Evolutionary conservation across 1,140 invertebrate genomes (phyloP), one percentile per base, ranked within the genome.

Genomic region (Diachasmimorpha longicaudata): DNA sequence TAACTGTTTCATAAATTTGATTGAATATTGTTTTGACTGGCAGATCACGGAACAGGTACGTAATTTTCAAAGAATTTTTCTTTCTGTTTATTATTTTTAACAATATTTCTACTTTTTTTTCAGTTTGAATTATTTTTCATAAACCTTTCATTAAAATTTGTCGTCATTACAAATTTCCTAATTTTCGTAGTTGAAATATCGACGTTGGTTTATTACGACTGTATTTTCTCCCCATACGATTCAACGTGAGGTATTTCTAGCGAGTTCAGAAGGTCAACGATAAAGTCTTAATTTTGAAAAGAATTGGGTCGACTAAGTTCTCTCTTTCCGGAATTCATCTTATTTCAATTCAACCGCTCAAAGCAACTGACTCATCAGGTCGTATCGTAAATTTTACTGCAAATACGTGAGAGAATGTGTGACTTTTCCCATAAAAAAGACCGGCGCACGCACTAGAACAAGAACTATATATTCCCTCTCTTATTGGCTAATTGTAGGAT

Each of bases 401-500:
- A 31, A 21, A 58, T 63, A 63, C 58, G 58, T 63, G 58, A 63
- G 23, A 63, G 58, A 63, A 63, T 63, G 58, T 21, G 52, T 63
- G 19, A 25, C 23, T 63, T 63, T 63, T 63, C 58, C 21, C 58
- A 63, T 63, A 0, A 25, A 25, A 13, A 19, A 1, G 14, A 2
- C 58, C 11, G n/a, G n/a, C 48, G 16, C 48, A 16, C 6, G 48
- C 14, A 52, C n/a, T 52, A 52, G 48, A 52, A 52, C n/a, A 3
- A 52, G 48, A 52, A 52, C 4, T 63, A 63, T 23, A 25, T 63
- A 63, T 23, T 8, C 19, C 16, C 25, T 63, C 58, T 42, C 21
- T 72, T 63, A 72, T 72, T 72, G 70, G 46, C 16, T 72, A 72
- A 72, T 72, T 72, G 25, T 25, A 25, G 48, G 52, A 72, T 55